Conservation (phyloP, 2,797 vertebrate genomes). For the Chelmon rostratus region DNA sequence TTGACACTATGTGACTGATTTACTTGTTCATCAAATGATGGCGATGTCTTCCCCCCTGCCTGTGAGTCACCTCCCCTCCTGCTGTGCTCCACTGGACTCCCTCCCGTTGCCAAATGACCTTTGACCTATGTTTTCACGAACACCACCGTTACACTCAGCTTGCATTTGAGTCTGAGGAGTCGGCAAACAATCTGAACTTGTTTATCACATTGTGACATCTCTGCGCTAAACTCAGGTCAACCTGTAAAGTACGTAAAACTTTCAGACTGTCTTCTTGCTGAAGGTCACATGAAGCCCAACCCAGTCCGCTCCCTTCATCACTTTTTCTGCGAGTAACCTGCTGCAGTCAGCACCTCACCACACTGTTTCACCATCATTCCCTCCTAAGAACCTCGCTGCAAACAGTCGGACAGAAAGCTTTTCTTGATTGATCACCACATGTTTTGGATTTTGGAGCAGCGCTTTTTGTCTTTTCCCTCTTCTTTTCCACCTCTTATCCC, state of each 20-base stretch:
- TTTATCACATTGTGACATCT: neutral
- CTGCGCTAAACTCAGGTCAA: neutral
- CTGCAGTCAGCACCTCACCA: neutral
- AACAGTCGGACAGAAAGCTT: constrained; percentile 10
- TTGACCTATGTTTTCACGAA: neutral
- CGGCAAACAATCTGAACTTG: neutral
- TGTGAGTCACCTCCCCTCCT: neutral
- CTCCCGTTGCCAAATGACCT: neutral
- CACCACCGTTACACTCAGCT: neutral
- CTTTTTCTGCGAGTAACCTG: constrained; percentile 1
- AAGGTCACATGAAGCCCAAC: constrained; percentile 9
- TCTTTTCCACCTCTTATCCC: constrained; percentile 38
- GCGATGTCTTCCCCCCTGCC: too few relatives aligned
- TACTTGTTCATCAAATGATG: neutral
- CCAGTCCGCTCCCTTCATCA: neutral
- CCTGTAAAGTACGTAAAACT: neutral
- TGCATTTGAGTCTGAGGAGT: neutral
- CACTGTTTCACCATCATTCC: neutral
- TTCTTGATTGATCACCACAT: constrained; percentile 20
- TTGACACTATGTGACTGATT: neutral
- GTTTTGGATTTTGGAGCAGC: constrained; percentile 45
- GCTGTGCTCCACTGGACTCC: neutral
- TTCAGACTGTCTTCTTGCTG: neutral
- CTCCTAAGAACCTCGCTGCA: neutral
- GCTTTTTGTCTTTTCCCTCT: constrained; percentile 25